phyloP scores from a whole-genome alignment of 2,113 vertebrate genomes.

The Campylomormyrus tamandua region DNA sequence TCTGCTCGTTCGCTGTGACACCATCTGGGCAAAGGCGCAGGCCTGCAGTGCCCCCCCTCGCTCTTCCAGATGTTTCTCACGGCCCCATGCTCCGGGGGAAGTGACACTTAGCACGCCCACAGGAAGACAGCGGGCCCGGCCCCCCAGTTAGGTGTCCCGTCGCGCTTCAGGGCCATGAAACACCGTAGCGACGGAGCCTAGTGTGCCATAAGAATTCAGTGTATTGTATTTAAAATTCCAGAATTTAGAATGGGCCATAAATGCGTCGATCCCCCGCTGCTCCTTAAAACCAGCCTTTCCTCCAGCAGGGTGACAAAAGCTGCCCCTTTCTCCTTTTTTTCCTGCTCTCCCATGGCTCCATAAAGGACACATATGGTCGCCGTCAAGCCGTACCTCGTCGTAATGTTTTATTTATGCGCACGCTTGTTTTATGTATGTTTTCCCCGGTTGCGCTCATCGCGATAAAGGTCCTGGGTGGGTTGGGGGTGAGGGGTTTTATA shows the following conservation, averaged over 20 bases:
- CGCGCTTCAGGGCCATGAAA: neutral
- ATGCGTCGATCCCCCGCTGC: neutral
- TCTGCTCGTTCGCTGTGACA: conserved; percentile 62
- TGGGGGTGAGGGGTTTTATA: neutral
- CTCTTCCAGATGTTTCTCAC: conserved; percentile 65
- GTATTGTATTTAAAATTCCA: conserved; percentile 4
- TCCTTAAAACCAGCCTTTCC: neutral
- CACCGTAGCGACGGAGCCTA: neutral
- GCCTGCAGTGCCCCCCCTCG: conserved; percentile 57
- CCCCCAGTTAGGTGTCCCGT: neutral
- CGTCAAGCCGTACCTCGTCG: conserved; percentile 7
- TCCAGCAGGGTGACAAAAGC: neutral
- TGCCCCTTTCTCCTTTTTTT: conserved; percentile 34
- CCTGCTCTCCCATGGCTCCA: conserved; percentile 18
- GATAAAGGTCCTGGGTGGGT: neutral
- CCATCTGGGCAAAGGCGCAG: conserved; percentile 69
- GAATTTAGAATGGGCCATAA: neutral
- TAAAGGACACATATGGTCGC: conserved; percentile 24
- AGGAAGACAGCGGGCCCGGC: neutral
- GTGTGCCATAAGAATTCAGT: neutral
- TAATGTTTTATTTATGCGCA: conserved; percentile 13
- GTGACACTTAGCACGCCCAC: conserved; percentile 27
- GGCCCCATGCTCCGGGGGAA: conserved; percentile 28
- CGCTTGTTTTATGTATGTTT: conserved; percentile 16
- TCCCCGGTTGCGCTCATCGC: neutral